Conservation (phyloP, 2,113 vertebrate genomes). For the Anarhynchus alexandrinus region DNA sequence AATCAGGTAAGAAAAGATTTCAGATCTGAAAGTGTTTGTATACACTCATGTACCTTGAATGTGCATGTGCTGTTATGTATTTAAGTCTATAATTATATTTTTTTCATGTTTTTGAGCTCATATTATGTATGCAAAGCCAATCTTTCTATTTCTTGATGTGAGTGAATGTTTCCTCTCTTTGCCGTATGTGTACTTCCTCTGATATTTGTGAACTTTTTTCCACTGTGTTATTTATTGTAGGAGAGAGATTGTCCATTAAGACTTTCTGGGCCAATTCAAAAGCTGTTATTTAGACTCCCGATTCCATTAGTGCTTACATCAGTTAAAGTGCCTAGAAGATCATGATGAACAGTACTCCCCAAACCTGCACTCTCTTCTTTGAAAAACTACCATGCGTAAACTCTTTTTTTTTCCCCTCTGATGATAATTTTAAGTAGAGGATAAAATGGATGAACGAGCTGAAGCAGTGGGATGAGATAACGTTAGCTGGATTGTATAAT, state of each 20-base stretch:
- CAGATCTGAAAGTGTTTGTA: neutral
- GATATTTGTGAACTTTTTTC: neutral
- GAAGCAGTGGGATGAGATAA: neutral
- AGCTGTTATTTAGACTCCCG: slow-evolving; percentile 31
- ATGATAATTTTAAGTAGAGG: neutral
- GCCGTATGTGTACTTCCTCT: neutral
- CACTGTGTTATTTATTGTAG: neutral
- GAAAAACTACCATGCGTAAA: neutral
- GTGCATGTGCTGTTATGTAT: neutral
- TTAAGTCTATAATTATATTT: neutral
- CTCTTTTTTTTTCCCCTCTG: neutral
- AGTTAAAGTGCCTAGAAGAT: slow-evolving; percentile 41
- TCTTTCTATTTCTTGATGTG: neutral
- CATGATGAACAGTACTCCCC: neutral
- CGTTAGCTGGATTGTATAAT: neutral
- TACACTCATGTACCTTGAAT: neutral
- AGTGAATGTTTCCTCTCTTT: neutral
- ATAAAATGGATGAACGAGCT: neutral
- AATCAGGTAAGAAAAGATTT: neutral
- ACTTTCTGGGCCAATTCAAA: slow-evolving; percentile 25
- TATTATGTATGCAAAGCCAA: neutral
- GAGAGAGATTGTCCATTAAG: neutral
- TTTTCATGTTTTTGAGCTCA: neutral
- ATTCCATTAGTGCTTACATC: slow-evolving; percentile 43
- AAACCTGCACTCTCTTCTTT: neutral